Base-by-base conservation (phyloP, 2,888 invertebrate species). In the Hirtodrosophila trivittata region DNA sequence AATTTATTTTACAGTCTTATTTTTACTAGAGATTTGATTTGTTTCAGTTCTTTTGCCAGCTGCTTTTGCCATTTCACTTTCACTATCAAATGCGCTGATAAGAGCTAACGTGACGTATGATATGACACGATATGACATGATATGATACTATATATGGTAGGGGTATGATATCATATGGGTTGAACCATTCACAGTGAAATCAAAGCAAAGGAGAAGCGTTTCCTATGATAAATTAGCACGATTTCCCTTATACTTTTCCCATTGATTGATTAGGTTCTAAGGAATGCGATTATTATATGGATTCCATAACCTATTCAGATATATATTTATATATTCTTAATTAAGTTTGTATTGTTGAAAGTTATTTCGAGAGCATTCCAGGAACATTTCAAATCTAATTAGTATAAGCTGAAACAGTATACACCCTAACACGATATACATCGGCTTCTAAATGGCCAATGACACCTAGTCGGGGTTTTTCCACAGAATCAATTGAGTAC, bases 41-140 rank as follows among this genome's bases (percentile, higher is more conserved):
- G n/a, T n/a, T n/a, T 38, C 25, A 26, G 35, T 43, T 46, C 46
- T 45, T 55, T 49, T 21, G 47, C 46, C 41, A 57, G 60, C 50
- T 65, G 51, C 62, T 59, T 41, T 52, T 54, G 57, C 50, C 65
- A 70, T 80, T 77, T 77, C 81, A 80, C 81, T 77, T 77, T 77
- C 67, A 58, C 71, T 80, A 69, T 66, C 74, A 72, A 58, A 58
- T n/a, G 45, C 49, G 30, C 55, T 62, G 77, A 77, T 76, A 76
- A 66, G 51, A 57, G 37, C 1, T 51, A 63, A 77, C 81, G 81
- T 77, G 81, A 78, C 78, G 80, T 77, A 66, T 49, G 45, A 67
- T 52, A 65, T 60, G 77, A 57, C 63, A 51, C 18, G 55, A 39
- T 57, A 45, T 16, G 28, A 28, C 9, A n/a, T 9, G 7, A n/a